Base-by-base conservation (phyloP, 2,888 invertebrate genomes). In the Eupithecia insigniata region DNA sequence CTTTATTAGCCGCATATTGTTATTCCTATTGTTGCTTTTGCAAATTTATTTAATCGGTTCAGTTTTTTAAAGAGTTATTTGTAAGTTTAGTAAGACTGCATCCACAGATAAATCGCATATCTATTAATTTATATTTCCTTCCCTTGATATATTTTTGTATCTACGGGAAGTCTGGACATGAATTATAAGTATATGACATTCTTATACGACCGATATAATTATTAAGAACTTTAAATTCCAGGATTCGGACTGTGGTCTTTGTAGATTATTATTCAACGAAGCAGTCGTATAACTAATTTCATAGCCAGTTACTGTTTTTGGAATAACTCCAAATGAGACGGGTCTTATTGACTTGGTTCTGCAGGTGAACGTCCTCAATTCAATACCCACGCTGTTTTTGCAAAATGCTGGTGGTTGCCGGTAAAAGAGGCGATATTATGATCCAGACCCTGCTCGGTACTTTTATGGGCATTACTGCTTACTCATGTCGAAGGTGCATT, bases 321-420 rank as follows among this genome's bases (percentile, higher is more conserved):
- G 92, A 89, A 76, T 83, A 85, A 82, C 82, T 89, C 89, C 91
- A 90, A 90, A 85, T 82, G 72, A 75, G 80, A 76, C 80, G 14
- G 81, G 74, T 79, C 75, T 79, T 79, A 82, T 89, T 87, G 77
- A 90, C 85, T 89, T 89, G 88, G 83, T 80, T 82, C 82, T 80
- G 73, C 84, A 85, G 92, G 89, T 92, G 89, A 92, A 92, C 83
- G 92, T 81, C 89, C 91, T 84, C 80, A 80, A 79, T 73, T 66
- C 64, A 73, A 76, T 81, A 73, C 93, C 93, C 89, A 92, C 93
- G 89, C 90, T 74, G 73, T 72, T 80, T 80, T 79, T 79, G 83
- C 77, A 83, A 86, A 87, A 83, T 76, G 74, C 74, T 78, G 58
- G 75, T 76, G 73, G 75, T 78, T 79, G 75, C 66, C 74, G 76